Percentiles rank a stretch among this genome's conserved stretches.
Conservation (phyloP, 2,888 invertebrate species). For the Torymus auratus region DNA sequence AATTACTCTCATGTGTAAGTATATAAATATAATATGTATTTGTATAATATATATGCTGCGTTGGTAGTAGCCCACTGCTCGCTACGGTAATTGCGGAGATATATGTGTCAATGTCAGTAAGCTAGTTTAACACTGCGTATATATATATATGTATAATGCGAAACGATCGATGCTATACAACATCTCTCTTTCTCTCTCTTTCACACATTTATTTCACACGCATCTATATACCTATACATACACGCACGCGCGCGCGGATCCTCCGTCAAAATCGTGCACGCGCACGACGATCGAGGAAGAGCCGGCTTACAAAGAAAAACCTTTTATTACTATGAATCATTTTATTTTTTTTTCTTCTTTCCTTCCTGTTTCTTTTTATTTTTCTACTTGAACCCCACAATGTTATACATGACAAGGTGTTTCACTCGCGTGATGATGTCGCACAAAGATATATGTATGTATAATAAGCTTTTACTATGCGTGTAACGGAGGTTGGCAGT, state of each 20-base stretch:
- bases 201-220: neutral
- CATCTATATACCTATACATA: too few species aligned
- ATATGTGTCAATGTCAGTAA: slow-evolving; percentile 42
- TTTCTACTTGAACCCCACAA: neutral
- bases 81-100: slow-evolving; percentile 39
- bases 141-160: slow-evolving; percentile 23
- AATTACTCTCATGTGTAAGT: slow-evolving; percentile 14
- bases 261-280: neutral
- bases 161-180: slow-evolving; percentile 45
- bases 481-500: slow-evolving; percentile 46
- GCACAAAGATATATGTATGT: slow-evolving; percentile 30
- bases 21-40: slow-evolving; percentile 39
- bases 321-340: too few species aligned
- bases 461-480: slow-evolving; percentile 22
- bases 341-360: neutral
- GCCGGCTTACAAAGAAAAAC: slow-evolving; percentile 1
- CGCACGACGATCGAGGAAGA: slow-evolving; percentile 5
- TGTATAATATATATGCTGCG: too few species aligned
- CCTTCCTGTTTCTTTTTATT: neutral
- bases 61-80: slow-evolving; percentile 19
- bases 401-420: slow-evolving; percentile 10
- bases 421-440: slow-evolving; percentile 26
- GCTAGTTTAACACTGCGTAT: slow-evolving; percentile 48
- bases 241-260: too few species aligned
- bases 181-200: slow-evolving; percentile 13